Conservation (phyloP, 2,888 invertebrate genomes). For the Biston betularia region DNA sequence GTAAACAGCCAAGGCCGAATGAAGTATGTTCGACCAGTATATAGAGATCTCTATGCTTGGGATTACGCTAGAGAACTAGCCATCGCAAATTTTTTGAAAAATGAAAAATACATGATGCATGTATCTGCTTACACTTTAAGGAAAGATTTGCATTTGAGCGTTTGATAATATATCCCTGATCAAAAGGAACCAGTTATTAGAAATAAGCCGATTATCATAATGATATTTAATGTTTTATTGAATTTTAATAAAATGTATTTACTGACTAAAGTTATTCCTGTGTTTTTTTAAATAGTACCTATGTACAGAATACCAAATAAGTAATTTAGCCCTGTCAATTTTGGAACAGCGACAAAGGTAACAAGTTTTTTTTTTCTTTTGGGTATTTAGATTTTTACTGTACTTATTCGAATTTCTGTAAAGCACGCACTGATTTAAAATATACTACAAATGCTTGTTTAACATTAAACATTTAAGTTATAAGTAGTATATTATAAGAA, state of each 20-base stretch:
- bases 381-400: no score
- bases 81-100: constrained; percentile 89
- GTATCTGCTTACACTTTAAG: constrained; percentile 90
- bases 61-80: constrained; percentile 89
- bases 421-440: no score
- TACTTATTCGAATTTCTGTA: no score
- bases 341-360: no score
- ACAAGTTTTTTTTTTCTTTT: no score
- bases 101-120: constrained; percentile 93
- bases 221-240: constrained; percentile 16
- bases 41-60: constrained; percentile 94
- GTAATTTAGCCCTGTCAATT: no score
- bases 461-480: no score
- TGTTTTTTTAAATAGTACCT: not conserved
- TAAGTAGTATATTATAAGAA: no score
- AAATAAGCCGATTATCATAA: constrained; percentile 10
- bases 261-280: not conserved
- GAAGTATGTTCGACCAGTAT: constrained; percentile 96
- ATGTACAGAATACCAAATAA: not conserved
- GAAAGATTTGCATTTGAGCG: constrained; percentile 89
- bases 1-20: constrained; percentile 94
- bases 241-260: constrained; percentile 23
- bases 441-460: no score
- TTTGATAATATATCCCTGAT: constrained; percentile 39
- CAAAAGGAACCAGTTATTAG: constrained; percentile 26